Conservation (phyloP, 2,797 vertebrate species). For the Pseudopleuronectes americanus region DNA sequence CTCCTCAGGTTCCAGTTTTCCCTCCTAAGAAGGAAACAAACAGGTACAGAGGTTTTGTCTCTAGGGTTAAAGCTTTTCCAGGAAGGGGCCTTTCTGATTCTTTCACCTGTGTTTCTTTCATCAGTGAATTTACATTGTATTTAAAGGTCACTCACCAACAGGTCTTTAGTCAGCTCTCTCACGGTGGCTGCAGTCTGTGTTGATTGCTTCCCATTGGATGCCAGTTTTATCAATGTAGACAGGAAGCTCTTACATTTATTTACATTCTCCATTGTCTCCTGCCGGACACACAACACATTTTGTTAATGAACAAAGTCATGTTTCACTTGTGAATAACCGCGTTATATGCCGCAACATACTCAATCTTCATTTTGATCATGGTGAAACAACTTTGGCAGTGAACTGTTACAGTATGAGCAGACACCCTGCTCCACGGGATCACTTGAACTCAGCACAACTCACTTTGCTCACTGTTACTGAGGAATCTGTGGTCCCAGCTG, state of each 20-base stretch:
- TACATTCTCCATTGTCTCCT: slow-evolving; percentile 99
- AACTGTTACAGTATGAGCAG: neutral
- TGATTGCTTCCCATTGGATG: slow-evolving; percentile 95
- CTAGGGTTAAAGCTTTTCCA: neutral
- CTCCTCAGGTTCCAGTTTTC: slow-evolving; percentile 96
- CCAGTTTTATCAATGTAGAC: slow-evolving; percentile 97
- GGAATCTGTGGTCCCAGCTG: slow-evolving; percentile 85
- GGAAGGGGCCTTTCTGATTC: neutral
- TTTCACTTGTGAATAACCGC: neutral
- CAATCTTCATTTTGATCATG: neutral
- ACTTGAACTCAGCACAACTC: slow-evolving; percentile 36
- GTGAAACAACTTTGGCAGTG: neutral
- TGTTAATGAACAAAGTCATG: neutral
- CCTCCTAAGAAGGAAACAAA: slow-evolving; percentile 84
- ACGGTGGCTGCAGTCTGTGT: slow-evolving; percentile 94
- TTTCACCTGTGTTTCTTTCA: neutral
- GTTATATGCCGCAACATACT: neutral
- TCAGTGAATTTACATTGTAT: neutral
- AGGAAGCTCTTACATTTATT: slow-evolving; percentile 99
- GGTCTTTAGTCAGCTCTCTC: slow-evolving; percentile 93
- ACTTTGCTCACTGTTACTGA: slow-evolving; percentile 89
- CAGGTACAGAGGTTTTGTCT: neutral
- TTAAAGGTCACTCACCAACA: slow-evolving; percentile 88
- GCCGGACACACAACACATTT: slow-evolving; percentile 25
- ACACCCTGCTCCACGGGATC: slow-evolving; percentile 11